Evolutionary conservation across 2,888 invertebrate genomes (phyloP).

Genomic region (Dolichopus griseipennis): DNA sequence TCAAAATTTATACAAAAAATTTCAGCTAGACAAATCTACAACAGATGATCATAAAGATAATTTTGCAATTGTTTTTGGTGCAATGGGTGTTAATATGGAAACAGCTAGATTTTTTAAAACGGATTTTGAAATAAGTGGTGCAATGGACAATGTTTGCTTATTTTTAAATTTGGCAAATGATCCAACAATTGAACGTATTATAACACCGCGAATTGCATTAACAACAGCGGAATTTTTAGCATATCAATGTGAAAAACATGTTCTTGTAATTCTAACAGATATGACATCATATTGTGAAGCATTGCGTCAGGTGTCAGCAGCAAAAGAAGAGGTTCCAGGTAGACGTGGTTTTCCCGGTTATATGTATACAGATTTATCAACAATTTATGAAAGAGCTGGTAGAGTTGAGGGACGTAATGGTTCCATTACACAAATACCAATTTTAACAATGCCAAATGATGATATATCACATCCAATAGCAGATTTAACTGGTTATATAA

Average conservation of each 20-base stretch:
- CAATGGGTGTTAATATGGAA: conserved; percentile 98
- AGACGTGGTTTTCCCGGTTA: conserved; percentile 94
- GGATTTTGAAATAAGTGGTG: conserved; percentile 86
- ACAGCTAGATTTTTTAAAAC: conserved; percentile 98
- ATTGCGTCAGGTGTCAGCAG: conserved; percentile 92
- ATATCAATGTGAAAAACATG: conserved; percentile 98
- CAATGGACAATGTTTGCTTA: conserved; percentile 96
- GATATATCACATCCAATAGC: conserved; percentile 99
- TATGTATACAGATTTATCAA: conserved; percentile 99
- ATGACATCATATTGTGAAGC: conserved; percentile 99
- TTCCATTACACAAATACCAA: conserved; percentile 97
- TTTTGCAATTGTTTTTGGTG: conserved; percentile 97
- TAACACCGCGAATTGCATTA: conserved; percentile 88
- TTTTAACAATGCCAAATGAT: conserved; percentile 97
- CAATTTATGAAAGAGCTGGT: conserved; percentile 95
- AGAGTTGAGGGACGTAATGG: conserved; percentile 94
- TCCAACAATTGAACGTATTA: conserved; percentile 96
- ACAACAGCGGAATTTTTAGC: conserved; percentile 96
- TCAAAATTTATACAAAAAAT: too few relatives aligned
- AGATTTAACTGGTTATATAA: conserved; percentile 96
- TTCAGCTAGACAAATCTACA: conserved; percentile 28
- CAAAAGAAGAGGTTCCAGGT: conserved; percentile 95
- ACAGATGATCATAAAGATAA: conserved; percentile 91
- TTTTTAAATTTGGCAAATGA: conserved; percentile 97
- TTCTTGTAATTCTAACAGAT: conserved; percentile 91